Evolutionary conservation across 2,888 invertebrate species (phyloP).

Genomic region (Holacanthella duospinosa): DNA sequence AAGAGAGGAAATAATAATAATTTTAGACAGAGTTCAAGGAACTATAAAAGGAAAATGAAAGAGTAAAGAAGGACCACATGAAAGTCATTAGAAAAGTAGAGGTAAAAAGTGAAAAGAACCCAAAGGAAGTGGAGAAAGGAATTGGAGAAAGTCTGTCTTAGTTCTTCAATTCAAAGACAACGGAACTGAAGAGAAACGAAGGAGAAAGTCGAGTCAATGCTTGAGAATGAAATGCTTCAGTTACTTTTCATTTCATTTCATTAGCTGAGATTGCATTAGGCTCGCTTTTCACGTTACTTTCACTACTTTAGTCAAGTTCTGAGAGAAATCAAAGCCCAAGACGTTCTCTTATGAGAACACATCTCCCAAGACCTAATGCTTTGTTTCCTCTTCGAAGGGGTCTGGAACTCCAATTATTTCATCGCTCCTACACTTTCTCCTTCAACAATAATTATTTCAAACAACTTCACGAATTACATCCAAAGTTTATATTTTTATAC

Average conservation of each 20-base stretch:
- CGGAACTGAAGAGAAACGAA: not conserved
- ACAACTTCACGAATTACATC: too few species aligned
- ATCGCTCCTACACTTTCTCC: too few species aligned
- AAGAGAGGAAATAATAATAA: not conserved
- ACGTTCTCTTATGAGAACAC: not conserved
- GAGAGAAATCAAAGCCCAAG: not conserved
- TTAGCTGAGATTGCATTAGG: slow-evolving; percentile 8
- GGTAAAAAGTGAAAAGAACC: not conserved
- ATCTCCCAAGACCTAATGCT: too few species aligned
- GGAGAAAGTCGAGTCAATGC: not conserved
- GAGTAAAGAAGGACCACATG: not conserved
- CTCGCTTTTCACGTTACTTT: slow-evolving; percentile 8
- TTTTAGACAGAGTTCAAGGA: not conserved
- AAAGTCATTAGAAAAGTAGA: not conserved
- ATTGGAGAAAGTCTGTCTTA: not conserved
- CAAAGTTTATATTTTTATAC: too few species aligned
- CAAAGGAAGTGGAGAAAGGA: not conserved
- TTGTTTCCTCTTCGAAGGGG: not conserved
- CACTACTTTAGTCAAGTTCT: not conserved
- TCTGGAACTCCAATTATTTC: too few species aligned
- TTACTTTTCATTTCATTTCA: slow-evolving; percentile 10
- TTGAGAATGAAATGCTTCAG: not conserved
- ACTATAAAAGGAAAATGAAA: not conserved
- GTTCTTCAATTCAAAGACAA: not conserved
- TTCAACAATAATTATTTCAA: too few species aligned